Conservation (phyloP, 1,140 invertebrate genomes). For the Zelostemma sp. region DNA sequence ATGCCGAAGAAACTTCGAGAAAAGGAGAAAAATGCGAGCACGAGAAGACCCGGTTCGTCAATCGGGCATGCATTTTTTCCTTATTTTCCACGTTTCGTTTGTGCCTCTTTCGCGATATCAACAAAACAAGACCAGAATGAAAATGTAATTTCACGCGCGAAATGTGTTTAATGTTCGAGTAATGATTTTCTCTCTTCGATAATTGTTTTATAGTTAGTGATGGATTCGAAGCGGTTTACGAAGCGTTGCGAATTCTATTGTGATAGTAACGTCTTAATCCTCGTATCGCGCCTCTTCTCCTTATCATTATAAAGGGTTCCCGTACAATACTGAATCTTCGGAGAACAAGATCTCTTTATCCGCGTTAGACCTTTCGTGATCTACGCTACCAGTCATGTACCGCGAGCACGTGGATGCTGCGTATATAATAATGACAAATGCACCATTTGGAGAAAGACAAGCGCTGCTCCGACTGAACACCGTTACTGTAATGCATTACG, state of each 20-base stretch:
- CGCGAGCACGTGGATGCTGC: slow-evolving; percentile 32
- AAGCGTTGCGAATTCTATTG: slow-evolving; percentile 15
- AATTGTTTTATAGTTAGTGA: too few species aligned
- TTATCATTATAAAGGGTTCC: slow-evolving; percentile 24
- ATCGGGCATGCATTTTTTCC: too few species aligned
- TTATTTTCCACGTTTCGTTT: too few species aligned
- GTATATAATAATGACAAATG: slow-evolving; percentile 50
- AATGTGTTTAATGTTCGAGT: too few species aligned
- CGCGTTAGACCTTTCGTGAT: slow-evolving; percentile 25
- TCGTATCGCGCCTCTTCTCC: background rate
- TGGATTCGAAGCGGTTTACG: too few species aligned
- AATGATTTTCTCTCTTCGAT: too few species aligned
- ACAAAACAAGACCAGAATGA: too few species aligned
- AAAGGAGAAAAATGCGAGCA: too few species aligned
- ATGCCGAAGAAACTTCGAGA: background rate
- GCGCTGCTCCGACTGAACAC: slow-evolving; percentile 40
- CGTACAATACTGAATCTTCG: slow-evolving; percentile 28
- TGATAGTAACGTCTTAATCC: background rate
- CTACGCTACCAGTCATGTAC: slow-evolving; percentile 31
- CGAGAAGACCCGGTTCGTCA: too few species aligned
- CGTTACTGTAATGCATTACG: slow-evolving; percentile 51
- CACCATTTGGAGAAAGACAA: slow-evolving; percentile 45
- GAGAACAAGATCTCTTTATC: slow-evolving; percentile 38
- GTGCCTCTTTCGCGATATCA: too few species aligned
- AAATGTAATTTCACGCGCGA: too few species aligned